Percentiles rank a stretch among this genome's conserved stretches.
phyloP scores from a whole-genome alignment of 1,140 invertebrate genomes.

The Papilio machaon region DNA sequence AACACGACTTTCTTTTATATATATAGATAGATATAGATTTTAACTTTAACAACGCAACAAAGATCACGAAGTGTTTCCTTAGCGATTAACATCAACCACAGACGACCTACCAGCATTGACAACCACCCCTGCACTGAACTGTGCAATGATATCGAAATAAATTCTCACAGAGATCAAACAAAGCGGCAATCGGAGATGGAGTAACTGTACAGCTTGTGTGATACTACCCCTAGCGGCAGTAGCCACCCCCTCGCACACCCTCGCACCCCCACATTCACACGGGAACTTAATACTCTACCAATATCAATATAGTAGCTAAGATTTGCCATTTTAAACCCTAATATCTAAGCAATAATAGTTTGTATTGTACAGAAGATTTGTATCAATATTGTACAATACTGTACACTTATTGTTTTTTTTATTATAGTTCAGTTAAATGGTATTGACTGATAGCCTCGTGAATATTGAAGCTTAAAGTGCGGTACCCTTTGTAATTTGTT shows the following conservation, averaged over 20 bases:
- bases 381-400: conserved; percentile 26
- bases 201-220: conserved; percentile 38
- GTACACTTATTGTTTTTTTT: conserved; percentile 39
- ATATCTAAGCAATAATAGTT: conserved; percentile 35
- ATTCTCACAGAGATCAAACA: conserved; percentile 40
- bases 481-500: conserved; percentile 21
- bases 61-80: not conserved
- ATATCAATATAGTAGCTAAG: conserved; percentile 11
- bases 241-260: conserved; percentile 5
- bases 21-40: too few species aligned
- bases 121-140: not conserved
- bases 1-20: too few species aligned
- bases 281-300: conserved; percentile 40
- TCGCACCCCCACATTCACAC: conserved; percentile 46
- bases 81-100: not conserved
- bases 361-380: not conserved
- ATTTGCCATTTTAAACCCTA: conserved; percentile 37
- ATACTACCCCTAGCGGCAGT: conserved; percentile 34
- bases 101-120: not conserved
- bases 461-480: conserved; percentile 3
- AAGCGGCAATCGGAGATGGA: conserved; percentile 6
- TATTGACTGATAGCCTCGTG: conserved; percentile 44
- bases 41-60: not conserved
- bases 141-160: conserved; percentile 26
- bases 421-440: conserved; percentile 46